These are phyloP conservation scores for Fistularia tabacaria DNA, from an alignment of 2,797 vertebrate genomes.

Conservation along the genomic window DNA sequence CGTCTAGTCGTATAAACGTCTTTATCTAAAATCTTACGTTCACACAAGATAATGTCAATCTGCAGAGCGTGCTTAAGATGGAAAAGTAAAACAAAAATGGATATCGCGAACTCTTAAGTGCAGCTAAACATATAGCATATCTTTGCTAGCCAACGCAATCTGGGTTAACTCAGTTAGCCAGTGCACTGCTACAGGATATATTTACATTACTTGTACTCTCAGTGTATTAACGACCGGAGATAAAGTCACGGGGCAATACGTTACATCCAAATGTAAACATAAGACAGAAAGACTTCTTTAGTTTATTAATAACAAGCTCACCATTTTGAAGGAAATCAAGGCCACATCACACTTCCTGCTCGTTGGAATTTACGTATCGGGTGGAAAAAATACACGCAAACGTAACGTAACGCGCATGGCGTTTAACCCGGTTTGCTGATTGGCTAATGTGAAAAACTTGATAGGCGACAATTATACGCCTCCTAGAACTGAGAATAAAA, in stretches of 20 bases:
- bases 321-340: slow-evolving; percentile 65
- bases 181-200: not conserved
- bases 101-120: not conserved
- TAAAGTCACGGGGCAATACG: not conserved
- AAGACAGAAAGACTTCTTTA: not conserved
- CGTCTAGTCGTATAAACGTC: no score
- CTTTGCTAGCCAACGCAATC: slow-evolving; percentile 24
- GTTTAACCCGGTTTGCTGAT: slow-evolving; percentile 20
- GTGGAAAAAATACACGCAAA: not conserved
- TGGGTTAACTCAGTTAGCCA: not conserved
- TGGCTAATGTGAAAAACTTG: slow-evolving; percentile 32
- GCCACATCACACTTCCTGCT: slow-evolving; percentile 70
- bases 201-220: not conserved
- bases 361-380: slow-evolving; percentile 32
- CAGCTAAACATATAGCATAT: slow-evolving; percentile 18
- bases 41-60: not conserved
- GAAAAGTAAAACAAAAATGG: not conserved
- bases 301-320: slow-evolving; percentile 39
- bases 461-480: slow-evolving; percentile 17
- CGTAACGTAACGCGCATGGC: slow-evolving; percentile 26
- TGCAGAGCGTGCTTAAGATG: not conserved
- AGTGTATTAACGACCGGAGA: not conserved
- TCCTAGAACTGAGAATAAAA: slow-evolving; percentile 2
- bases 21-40: no score
- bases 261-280: not conserved